phyloP scores from a whole-genome alignment of 2,113 vertebrate genomes.

The Phycodurus eques region DNA sequence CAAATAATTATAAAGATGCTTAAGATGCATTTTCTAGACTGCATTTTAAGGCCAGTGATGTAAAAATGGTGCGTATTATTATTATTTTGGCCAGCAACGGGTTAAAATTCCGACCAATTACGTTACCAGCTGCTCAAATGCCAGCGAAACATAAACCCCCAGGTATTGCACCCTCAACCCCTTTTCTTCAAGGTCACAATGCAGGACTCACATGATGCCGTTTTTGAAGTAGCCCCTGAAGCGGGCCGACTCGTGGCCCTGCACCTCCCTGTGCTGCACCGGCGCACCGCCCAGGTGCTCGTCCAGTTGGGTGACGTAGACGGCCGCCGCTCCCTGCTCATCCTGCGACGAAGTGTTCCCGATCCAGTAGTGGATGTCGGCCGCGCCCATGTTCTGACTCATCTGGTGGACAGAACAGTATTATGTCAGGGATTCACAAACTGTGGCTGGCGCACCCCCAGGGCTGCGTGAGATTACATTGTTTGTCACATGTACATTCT shows the following conservation, averaged over 20 bases:
- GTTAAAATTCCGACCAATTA: too few relatives aligned
- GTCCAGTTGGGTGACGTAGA: conserved; percentile 82
- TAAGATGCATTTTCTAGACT: too few relatives aligned
- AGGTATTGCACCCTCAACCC: not conserved
- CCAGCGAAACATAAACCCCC: too few relatives aligned
- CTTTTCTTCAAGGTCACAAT: too few relatives aligned
- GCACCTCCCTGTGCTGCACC: conserved; percentile 83
- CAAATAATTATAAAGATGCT: too few relatives aligned
- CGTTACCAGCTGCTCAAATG: too few relatives aligned
- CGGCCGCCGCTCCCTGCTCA: conserved; percentile 81
- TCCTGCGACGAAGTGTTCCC: conserved; percentile 81
- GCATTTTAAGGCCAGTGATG: too few relatives aligned
- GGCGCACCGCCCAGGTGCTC: conserved; percentile 72
- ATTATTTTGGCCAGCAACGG: too few relatives aligned
- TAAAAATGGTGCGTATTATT: too few relatives aligned
- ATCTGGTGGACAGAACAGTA: conserved; percentile 56
- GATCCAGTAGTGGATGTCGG: conserved; percentile 87
- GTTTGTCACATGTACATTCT: too few relatives aligned
- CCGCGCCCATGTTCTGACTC: conserved; percentile 38
- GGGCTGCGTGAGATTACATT: not conserved
- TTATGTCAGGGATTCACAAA: not conserved
- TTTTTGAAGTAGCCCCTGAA: conserved; percentile 88
- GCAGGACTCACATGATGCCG: conserved; percentile 80
- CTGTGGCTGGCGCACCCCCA: too few relatives aligned
- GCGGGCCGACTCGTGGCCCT: conserved; percentile 77